Conservation (phyloP, 2,888 invertebrate genomes). For the Conops quadrifasciatus region DNA sequence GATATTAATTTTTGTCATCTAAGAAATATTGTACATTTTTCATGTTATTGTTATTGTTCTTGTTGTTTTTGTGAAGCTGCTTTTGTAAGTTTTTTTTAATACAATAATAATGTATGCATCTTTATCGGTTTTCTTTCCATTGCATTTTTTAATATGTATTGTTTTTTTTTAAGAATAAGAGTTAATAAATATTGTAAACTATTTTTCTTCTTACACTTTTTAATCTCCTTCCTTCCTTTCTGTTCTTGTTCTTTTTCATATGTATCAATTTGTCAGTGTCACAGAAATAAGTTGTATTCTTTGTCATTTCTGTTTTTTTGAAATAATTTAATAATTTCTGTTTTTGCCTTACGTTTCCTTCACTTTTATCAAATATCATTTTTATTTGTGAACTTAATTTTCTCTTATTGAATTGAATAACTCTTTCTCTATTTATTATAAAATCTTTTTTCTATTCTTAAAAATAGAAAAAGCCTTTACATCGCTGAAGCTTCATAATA, state of each 20-base stretch:
- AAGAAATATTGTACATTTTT: constrained; percentile 29
- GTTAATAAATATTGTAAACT: no score
- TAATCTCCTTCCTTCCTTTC: neutral
- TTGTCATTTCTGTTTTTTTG: no score
- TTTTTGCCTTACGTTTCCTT: constrained; percentile 18
- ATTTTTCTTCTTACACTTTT: no score
- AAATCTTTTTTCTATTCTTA: constrained; percentile 23
- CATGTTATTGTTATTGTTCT: constrained; percentile 10
- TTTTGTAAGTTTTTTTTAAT: neutral
- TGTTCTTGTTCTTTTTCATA: no score
- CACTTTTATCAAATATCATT: no score
- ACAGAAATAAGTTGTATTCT: no score
- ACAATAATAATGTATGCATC: no score
- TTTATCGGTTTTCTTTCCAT: neutral
- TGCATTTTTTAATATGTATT: constrained; percentile 18
- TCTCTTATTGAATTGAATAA: constrained; percentile 32
- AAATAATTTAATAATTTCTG: no score
- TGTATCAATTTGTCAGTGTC: no score
- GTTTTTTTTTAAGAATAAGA: no score
- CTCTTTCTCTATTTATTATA: constrained; percentile 36
- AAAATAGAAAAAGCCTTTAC: constrained; percentile 14
- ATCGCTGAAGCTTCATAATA: constrained; percentile 26
- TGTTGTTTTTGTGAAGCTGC: neutral
- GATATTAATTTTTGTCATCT: constrained; percentile 27
- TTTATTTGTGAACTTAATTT: constrained; percentile 1